These are phyloP conservation scores for Teleogryllus occipitalis DNA, from an alignment of 1,140 invertebrate species.

Conservation along the genomic window DNA sequence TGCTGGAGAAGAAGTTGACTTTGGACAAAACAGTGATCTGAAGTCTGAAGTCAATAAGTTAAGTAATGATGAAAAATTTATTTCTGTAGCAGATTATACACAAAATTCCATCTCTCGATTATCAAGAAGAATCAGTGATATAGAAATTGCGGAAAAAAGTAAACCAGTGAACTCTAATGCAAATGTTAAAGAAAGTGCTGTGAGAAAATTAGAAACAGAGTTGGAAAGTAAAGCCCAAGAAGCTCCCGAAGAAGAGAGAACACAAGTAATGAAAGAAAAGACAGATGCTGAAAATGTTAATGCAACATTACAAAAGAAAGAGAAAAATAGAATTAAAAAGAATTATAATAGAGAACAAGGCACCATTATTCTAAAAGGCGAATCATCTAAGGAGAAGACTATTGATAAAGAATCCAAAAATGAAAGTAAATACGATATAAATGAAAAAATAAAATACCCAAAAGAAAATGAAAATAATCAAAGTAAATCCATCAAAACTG, in stretches of 20 bases:
- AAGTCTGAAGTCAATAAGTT: not conserved
- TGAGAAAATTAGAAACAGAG: too few relatives aligned
- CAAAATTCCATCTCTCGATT: not conserved
- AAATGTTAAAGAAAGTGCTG: not conserved
- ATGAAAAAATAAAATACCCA: not conserved
- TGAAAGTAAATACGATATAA: not conserved
- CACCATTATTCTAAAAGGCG: too few relatives aligned
- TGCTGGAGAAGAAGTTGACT: conserved; percentile 14
- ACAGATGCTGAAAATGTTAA: not conserved
- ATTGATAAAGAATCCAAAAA: too few relatives aligned
- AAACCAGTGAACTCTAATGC: not conserved
- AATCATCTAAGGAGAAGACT: too few relatives aligned
- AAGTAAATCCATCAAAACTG: not conserved
- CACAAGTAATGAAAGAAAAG: not conserved
- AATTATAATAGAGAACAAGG: too few relatives aligned
- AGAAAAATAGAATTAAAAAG: not conserved
- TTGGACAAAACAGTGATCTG: not conserved
- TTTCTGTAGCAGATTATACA: not conserved
- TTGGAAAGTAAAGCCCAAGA: not conserved
- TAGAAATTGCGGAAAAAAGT: not conserved
- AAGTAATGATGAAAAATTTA: conserved; percentile 9
- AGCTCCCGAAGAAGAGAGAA: not conserved
- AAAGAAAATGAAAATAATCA: not conserved
- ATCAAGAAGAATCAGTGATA: not conserved
- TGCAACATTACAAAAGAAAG: not conserved